Conservation (phyloP, 2,113 vertebrate species). For the Pygoscelis antarcticus region DNA sequence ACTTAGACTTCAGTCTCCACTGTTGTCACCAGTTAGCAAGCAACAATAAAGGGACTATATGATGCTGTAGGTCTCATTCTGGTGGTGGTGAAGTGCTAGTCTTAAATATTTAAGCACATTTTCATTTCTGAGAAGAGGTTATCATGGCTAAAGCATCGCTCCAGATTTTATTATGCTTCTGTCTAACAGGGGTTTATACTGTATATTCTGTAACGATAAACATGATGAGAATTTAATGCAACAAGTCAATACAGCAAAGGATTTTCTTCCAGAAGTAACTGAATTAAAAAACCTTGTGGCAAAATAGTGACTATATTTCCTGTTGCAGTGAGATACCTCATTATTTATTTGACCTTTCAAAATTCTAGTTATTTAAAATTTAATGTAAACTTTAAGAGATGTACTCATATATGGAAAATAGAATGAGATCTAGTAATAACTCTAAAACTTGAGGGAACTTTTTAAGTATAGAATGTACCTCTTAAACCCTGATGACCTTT, state of each 20-base stretch:
- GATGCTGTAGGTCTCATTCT: not conserved
- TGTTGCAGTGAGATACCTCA: not conserved
- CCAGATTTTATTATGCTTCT: not conserved
- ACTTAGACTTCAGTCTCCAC: not conserved
- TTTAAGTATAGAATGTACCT: not conserved
- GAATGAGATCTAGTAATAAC: slow-evolving; percentile 24
- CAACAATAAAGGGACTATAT: not conserved
- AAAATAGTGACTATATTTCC: slow-evolving; percentile 18
- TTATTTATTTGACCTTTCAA: slow-evolving; percentile 54
- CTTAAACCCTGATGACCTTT: slow-evolving; percentile 24
- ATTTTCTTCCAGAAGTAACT: not conserved
- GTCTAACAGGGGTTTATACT: not conserved
- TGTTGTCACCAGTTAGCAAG: not conserved
- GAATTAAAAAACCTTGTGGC: not conserved
- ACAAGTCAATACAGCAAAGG: not conserved
- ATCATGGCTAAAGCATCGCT: not conserved
- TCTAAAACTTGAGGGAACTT: not conserved
- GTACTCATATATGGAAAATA: not conserved
- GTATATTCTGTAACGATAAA: not conserved
- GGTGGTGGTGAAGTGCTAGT: not conserved
- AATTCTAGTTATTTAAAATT: slow-evolving; percentile 37
- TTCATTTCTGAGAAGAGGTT: not conserved
- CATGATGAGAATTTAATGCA: not conserved
- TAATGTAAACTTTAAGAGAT: slow-evolving; percentile 4
- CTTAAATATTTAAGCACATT: not conserved